Percentiles rank a stretch among this genome's conserved stretches.
Conservation (phyloP, 2,113 vertebrate species). For the Chiloscyllium plagiosum region DNA sequence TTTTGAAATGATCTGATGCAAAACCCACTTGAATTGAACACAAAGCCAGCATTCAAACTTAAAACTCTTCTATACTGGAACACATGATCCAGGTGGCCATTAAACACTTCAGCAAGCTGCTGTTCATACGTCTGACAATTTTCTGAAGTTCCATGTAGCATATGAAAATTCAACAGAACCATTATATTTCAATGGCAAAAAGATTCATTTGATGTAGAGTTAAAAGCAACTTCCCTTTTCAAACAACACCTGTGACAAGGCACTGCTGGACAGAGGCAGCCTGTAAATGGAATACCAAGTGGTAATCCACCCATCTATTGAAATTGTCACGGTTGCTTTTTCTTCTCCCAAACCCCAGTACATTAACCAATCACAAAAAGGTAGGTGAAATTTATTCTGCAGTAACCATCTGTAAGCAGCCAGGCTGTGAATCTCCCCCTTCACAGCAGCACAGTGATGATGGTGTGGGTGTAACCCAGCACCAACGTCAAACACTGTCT, state of each 20-base stretch:
- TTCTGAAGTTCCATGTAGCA: not conserved
- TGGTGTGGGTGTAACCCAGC: not conserved
- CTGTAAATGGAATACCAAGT: conserved; percentile 2
- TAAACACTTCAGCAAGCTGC: not conserved
- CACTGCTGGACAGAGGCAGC: not conserved
- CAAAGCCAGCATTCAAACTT: not conserved
- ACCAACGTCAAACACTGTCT: not conserved
- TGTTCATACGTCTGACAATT: not conserved
- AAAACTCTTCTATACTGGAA: not conserved
- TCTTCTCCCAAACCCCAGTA: too few relatives aligned
- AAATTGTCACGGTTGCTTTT: conserved; percentile 24
- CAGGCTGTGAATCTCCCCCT: not conserved
- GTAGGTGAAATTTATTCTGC: not conserved
- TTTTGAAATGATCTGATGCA: not conserved
- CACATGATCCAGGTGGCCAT: not conserved
- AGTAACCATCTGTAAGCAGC: not conserved
- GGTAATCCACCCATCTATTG: not conserved
- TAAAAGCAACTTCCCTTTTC: conserved; percentile 27
- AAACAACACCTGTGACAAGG: not conserved
- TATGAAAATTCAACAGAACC: not conserved
- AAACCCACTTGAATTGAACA: not conserved
- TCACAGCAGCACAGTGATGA: too few relatives aligned
- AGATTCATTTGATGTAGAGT: not conserved
- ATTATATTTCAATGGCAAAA: not conserved
- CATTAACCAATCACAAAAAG: not conserved